Evolutionary conservation across 2,113 vertebrate genomes (phyloP).

Genomic region (Brevimyrus niger): DNA sequence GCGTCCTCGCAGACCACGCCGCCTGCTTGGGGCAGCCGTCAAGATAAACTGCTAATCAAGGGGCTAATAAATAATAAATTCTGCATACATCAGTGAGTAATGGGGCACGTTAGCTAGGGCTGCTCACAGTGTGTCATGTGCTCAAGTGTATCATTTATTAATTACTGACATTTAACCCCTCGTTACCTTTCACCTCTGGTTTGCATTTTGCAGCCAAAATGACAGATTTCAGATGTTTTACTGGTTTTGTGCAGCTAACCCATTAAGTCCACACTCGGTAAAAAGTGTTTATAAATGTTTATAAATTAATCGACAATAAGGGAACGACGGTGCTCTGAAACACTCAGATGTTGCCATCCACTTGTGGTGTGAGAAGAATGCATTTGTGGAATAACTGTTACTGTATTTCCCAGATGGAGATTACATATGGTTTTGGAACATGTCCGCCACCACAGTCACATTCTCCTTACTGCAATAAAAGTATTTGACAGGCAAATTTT

Average conservation of each 20-base stretch:
- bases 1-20: not conserved
- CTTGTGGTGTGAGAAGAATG: not conserved
- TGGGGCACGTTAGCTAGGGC: not conserved
- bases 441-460: not conserved
- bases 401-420: not conserved
- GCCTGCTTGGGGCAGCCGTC: not conserved
- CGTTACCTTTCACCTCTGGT: not conserved
- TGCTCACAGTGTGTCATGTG: not conserved
- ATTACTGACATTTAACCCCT: not conserved
- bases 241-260: not conserved
- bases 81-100: not conserved
- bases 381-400: not conserved
- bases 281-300: not conserved
- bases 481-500: not conserved
- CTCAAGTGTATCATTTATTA: not conserved
- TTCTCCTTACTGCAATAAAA: not conserved
- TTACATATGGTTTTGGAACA: too few relatives aligned
- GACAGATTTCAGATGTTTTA: not conserved
- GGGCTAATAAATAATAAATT: conserved; percentile 7
- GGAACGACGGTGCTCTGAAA: not conserved
- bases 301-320: not conserved
- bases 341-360: not conserved
- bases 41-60: not conserved
- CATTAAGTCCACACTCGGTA: not conserved
- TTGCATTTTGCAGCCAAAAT: not conserved